Conservation (phyloP, 2,888 invertebrate species). For the Hypsopygia costalis region DNA sequence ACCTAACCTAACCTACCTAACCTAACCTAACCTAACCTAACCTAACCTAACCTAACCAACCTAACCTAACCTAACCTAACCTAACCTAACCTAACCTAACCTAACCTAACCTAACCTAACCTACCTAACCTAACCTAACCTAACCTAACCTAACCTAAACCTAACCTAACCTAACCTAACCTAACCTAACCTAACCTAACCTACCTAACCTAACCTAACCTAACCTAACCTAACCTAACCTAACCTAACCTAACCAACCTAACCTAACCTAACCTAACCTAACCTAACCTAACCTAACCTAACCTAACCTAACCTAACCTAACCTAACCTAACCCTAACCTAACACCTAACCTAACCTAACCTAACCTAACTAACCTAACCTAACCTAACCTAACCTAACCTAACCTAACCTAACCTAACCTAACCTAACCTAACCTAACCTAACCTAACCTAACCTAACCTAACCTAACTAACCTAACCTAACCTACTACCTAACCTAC, state of each 20-base stretch:
- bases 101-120: constrained; percentile 24
- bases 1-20: constrained; percentile 16
- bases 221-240: constrained; percentile 13
- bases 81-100: constrained; percentile 17
- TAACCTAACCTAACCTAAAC: constrained; percentile 10
- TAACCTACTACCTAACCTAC: constrained; percentile 15
- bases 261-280: constrained; percentile 14
- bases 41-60: constrained; percentile 19
- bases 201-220: constrained; percentile 16
- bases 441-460: constrained; percentile 15
- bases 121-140: constrained; percentile 16
- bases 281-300: constrained; percentile 12
- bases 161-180: constrained; percentile 9
- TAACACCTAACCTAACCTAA: constrained; percentile 17
- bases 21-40: constrained; percentile 16
- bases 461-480: constrained; percentile 16
- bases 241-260: constrained; percentile 13
- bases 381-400: constrained; percentile 20
- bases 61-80: constrained; percentile 19
- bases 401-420: constrained; percentile 21
- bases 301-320: constrained; percentile 12
- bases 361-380: constrained; percentile 19
- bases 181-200: constrained; percentile 9
- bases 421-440: constrained; percentile 16
- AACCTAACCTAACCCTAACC: constrained; percentile 16